These are phyloP conservation scores for Chunga burmeisteri DNA, from an alignment of 2,113 vertebrate genomes.

Conservation along the genomic window DNA sequence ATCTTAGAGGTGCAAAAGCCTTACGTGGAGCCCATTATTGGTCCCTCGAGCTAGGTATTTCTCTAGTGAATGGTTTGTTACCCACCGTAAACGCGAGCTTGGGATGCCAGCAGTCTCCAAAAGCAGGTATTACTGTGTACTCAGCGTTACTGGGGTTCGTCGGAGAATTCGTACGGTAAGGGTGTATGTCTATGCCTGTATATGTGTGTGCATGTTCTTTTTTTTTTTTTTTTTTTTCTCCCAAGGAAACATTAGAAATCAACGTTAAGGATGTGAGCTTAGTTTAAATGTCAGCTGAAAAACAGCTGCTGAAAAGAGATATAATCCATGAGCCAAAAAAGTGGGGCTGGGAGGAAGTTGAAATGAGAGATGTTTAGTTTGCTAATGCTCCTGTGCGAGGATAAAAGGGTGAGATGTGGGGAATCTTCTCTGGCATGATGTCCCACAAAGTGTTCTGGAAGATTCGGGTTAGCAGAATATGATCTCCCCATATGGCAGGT, in stretches of 20 bases:
- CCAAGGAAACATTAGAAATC: constrained; percentile 62
- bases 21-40: background rate
- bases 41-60: background rate
- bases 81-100: background rate
- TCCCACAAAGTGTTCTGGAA: constrained; percentile 72
- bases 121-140: background rate
- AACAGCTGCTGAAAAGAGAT: constrained; percentile 75
- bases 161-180: background rate
- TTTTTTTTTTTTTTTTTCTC: background rate
- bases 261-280: constrained; percentile 67
- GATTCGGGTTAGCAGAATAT: constrained; percentile 76
- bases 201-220: background rate
- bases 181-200: background rate
- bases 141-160: background rate
- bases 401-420: constrained; percentile 77
- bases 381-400: constrained; percentile 80
- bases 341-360: constrained; percentile 73
- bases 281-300: constrained; percentile 80
- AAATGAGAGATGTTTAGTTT: constrained; percentile 77
- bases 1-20: constrained; percentile 44
- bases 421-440: constrained; percentile 72
- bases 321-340: constrained; percentile 67
- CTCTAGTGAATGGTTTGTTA: background rate
- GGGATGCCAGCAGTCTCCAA: background rate
- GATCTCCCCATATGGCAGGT: constrained; percentile 69